These are phyloP conservation scores for Tachycineta bicolor DNA, from an alignment of 2,113 vertebrate genomes.

Conservation along the genomic window DNA sequence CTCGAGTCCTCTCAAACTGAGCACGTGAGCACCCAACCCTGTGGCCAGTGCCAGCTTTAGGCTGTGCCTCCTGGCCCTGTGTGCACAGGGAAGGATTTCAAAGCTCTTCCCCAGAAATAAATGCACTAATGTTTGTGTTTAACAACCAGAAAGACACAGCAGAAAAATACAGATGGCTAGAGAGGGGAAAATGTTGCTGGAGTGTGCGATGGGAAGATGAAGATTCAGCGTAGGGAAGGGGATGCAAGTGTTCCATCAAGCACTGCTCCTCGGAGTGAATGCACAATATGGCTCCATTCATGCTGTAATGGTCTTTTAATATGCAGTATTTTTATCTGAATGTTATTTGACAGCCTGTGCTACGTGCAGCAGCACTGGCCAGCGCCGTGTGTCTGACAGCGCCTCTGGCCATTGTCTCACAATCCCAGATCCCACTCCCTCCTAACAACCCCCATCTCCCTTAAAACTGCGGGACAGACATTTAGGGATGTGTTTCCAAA, in stretches of 20 bases:
- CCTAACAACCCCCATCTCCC: background rate
- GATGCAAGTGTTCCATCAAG: background rate
- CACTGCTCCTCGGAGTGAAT: background rate
- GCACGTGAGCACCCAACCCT: background rate
- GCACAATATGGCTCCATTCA: background rate
- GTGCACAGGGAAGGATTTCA: background rate
- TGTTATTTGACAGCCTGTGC: background rate
- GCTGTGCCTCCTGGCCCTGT: background rate
- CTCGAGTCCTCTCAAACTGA: background rate
- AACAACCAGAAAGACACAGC: background rate
- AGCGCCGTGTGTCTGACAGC: rapidly evolving
- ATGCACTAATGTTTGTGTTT: background rate
- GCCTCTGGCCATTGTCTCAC: background rate
- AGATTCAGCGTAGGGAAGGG: rapidly evolving
- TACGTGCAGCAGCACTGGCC: background rate
- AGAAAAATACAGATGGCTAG: background rate
- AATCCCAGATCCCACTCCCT: background rate
- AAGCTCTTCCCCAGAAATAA: background rate
- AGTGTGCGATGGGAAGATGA: rapidly evolving
- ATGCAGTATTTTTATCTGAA: background rate
- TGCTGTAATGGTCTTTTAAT: background rate
- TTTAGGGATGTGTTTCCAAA: background rate
- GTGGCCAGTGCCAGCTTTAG: background rate
- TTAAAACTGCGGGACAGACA: background rate
- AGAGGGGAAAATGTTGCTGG: background rate